A percentile compares a stretch with the other conserved stretches of the same genome.
Conservation (phyloP, 2,797 vertebrate species). For the Xenops minutus region DNA sequence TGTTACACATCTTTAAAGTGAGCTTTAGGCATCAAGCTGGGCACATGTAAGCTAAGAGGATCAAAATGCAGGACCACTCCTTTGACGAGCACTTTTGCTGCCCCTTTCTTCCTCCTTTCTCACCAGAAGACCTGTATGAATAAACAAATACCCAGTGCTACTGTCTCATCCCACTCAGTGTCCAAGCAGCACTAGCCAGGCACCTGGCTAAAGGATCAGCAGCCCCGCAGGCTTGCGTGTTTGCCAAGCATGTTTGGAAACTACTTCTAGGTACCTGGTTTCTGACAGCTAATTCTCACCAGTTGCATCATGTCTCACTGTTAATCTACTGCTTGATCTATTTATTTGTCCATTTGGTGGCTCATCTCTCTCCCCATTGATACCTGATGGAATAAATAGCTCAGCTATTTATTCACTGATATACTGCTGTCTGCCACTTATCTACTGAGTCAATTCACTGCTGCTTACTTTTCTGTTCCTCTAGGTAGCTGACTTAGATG, state of each 20-base stretch:
- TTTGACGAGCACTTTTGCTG: not conserved
- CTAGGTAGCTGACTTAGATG: not conserved
- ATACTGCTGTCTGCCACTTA: not conserved
- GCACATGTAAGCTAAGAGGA: not conserved
- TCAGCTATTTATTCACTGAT: not conserved
- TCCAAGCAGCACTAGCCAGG: not conserved
- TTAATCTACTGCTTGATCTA: slow-evolving; percentile 15
- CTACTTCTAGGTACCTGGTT: not conserved
- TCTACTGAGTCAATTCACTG: not conserved
- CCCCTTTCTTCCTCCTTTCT: not conserved
- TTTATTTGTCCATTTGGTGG: slow-evolving; percentile 22
- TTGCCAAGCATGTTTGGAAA: not conserved
- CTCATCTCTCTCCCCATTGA: not conserved
- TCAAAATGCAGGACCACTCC: not conserved
- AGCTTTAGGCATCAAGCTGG: not conserved
- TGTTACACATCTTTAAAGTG: not conserved
- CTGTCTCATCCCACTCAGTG: not conserved
- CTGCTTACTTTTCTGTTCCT: not conserved
- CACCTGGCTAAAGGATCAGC: not conserved
- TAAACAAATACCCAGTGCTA: not conserved
- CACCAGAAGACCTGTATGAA: not conserved
- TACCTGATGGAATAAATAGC: not conserved
- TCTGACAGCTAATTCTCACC: not conserved
- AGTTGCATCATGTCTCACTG: not conserved
- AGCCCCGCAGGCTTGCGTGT: not conserved